These are phyloP conservation scores for Xiphophorus maculatus DNA, from an alignment of 2,113 vertebrate species.

Conservation along the genomic window DNA sequence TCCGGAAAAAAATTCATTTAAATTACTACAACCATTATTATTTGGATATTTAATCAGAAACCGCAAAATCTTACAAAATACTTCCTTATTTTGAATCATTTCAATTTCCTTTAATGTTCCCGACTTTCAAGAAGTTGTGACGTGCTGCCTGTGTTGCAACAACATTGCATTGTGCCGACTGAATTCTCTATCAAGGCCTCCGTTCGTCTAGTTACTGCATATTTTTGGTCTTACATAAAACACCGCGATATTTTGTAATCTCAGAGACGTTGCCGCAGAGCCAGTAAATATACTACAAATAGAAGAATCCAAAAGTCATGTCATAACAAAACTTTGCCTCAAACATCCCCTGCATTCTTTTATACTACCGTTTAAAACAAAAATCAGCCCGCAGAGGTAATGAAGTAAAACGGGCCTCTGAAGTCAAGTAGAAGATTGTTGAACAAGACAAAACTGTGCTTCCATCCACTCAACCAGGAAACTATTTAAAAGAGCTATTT, in stretches of 20 bases:
- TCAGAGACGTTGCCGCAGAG: constrained; percentile 3
- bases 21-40: neutral
- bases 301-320: constrained; percentile 2
- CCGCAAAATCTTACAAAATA: neutral
- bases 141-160: neutral
- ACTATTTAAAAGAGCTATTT: neutral
- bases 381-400: constrained; percentile 48
- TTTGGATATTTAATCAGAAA: neutral
- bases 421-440: constrained; percentile 29
- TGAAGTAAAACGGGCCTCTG: constrained; percentile 27
- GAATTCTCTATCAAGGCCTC: neutral
- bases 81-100: neutral
- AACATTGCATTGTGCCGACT: neutral
- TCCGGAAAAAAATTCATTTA: neutral
- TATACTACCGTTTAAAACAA: constrained; percentile 20
- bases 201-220: constrained; percentile 1
- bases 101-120: constrained; percentile 2
- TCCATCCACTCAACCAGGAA: neutral
- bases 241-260: constrained; percentile 12
- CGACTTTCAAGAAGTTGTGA: neutral
- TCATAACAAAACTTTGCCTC: constrained; percentile 4
- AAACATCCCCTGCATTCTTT: constrained; percentile 22
- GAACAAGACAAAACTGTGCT: constrained; percentile 12
- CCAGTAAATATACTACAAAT: neutral
- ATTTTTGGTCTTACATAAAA: constrained; percentile 12